phyloP scores from a whole-genome alignment of 2,113 vertebrate genomes.

The Stigmatopora argus region DNA sequence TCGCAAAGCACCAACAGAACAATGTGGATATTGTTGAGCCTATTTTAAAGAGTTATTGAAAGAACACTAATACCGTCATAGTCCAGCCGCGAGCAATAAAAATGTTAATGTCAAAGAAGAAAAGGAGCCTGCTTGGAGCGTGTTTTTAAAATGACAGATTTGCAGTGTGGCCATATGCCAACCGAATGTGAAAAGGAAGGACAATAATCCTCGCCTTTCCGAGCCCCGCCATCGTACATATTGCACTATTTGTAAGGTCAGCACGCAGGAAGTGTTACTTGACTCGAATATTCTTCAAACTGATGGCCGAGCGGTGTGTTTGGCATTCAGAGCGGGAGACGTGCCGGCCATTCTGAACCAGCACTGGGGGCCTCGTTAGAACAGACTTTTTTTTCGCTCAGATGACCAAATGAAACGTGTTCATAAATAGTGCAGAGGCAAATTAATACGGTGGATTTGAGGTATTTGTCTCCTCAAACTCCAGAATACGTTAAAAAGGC shows the following conservation, averaged over 20 bases:
- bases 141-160: not conserved
- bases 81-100: not conserved
- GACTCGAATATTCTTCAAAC: slow-evolving; percentile 35
- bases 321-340: slow-evolving; percentile 57
- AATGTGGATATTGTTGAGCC: not conserved
- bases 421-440: slow-evolving; percentile 6
- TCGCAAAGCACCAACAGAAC: slow-evolving; percentile 7
- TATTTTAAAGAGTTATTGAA: not conserved
- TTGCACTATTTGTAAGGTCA: slow-evolving; percentile 9
- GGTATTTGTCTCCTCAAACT: slow-evolving; percentile 10
- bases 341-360: slow-evolving; percentile 39
- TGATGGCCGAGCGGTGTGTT: slow-evolving; percentile 22
- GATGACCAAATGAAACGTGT: not conserved
- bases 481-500: not conserved
- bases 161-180: not conserved
- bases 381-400: slow-evolving; percentile 1
- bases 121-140: not conserved
- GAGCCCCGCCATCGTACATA: not conserved
- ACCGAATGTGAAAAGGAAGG: slow-evolving; percentile 8
- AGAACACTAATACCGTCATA: slow-evolving; percentile 3
- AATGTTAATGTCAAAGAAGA: slow-evolving; percentile 1
- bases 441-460: not conserved
- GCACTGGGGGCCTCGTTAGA: slow-evolving; percentile 41
- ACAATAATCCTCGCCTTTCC: not conserved
- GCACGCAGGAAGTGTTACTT: slow-evolving; percentile 14